Evolutionary conservation across 2,888 invertebrate species (phyloP).

Genomic region (Cryptops parisi): DNA sequence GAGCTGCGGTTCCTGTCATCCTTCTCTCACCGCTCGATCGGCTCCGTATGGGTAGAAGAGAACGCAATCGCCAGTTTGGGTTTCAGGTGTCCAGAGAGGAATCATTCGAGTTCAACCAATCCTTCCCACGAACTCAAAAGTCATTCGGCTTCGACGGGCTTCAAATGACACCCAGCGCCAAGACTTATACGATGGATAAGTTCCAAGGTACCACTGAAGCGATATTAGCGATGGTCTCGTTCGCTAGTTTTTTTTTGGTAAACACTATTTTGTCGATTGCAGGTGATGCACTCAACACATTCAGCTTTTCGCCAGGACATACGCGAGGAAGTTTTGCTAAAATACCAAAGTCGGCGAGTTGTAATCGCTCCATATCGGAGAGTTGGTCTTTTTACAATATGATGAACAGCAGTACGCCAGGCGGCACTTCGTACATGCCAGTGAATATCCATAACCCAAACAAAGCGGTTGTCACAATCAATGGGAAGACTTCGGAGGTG

Average conservation of each 20-base stretch:
- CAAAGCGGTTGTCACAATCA: constrained; percentile 52
- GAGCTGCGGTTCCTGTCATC: background rate
- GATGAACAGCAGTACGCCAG: constrained; percentile 26
- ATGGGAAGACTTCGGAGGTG: constrained; percentile 47
- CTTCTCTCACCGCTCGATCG: constrained; percentile 29
- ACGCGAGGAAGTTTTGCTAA: constrained; percentile 19
- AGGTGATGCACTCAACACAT: constrained; percentile 30
- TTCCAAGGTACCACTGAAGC: constrained; percentile 23
- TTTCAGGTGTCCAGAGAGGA: constrained; percentile 19
- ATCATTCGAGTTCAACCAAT: constrained; percentile 48
- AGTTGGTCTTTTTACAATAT: constrained; percentile 39
- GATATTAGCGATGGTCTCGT: too few species aligned
- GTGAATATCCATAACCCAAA: constrained; percentile 42
- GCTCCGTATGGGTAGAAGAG: constrained; percentile 25
- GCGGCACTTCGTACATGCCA: constrained; percentile 19
- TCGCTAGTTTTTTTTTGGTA: background rate
- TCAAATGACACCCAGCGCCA: background rate
- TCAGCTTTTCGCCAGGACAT: constrained; percentile 28
- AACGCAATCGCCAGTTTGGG: constrained; percentile 27
- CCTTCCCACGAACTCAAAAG: constrained; percentile 39
- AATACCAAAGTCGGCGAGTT: constrained; percentile 16
- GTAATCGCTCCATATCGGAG: constrained; percentile 24
- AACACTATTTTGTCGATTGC: background rate
- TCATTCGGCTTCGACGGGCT: constrained; percentile 19
- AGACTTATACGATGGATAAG: constrained; percentile 21